A percentile compares a stretch with the other conserved stretches of the same genome.
Conservation (phyloP, 2,888 invertebrate species). For the Pedicia rivosa region DNA sequence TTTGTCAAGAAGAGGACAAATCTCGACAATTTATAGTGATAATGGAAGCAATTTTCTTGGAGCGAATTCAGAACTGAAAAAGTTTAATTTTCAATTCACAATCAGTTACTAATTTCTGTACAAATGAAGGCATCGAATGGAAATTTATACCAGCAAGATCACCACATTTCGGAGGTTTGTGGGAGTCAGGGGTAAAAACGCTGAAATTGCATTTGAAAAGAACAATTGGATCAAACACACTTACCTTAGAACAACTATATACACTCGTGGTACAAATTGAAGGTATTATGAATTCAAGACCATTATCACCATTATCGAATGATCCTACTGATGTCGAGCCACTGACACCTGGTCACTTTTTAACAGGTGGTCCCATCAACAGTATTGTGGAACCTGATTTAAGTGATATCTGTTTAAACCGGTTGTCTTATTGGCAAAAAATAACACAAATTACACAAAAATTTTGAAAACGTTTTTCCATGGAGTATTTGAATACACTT, state of each 20-base stretch:
- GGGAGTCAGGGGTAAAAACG: constrained; percentile 18
- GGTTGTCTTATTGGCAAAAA: not conserved
- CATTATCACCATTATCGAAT: constrained; percentile 11
- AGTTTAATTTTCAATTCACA: too few relatives aligned
- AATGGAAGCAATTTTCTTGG: constrained; percentile 1
- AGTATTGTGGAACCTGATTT: not conserved
- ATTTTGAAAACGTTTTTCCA: not conserved
- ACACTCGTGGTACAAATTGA: constrained; percentile 15
- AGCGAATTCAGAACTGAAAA: too few relatives aligned
- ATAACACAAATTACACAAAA: not conserved
- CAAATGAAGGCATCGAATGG: constrained; percentile 12
- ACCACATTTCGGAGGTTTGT: constrained; percentile 19
- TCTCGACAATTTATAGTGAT: constrained; percentile 5
- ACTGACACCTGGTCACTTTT: constrained; percentile 8
- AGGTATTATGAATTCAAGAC: constrained; percentile 16
- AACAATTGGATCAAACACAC: constrained; percentile 11
- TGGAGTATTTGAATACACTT: not conserved
- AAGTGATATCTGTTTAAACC: not conserved
- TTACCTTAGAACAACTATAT: constrained; percentile 16
- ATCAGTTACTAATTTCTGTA: too few relatives aligned
- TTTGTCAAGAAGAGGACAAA: not conserved
- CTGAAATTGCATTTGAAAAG: constrained; percentile 16
- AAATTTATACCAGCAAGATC: constrained; percentile 18
- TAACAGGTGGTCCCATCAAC: constrained; percentile 1
- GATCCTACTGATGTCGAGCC: constrained; percentile 6